phyloP scores from a whole-genome alignment of 2,113 vertebrate species.

The Fukomys damarensis region DNA sequence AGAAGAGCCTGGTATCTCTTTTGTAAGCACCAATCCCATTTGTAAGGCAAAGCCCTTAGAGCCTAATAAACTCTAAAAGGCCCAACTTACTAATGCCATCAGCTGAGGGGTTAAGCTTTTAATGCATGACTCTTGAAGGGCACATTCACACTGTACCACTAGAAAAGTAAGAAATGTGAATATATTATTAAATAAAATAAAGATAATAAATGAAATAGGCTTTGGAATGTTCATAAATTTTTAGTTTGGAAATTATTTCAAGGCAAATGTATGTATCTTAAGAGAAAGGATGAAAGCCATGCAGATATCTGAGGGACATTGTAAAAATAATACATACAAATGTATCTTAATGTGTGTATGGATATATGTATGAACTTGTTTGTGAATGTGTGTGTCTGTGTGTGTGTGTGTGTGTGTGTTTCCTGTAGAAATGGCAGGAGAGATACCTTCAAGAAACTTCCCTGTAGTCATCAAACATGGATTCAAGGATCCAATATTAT shows the following conservation, averaged over 20 bases:
- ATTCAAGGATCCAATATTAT: neutral
- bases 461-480: neutral
- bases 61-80: neutral
- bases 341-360: neutral
- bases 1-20: neutral
- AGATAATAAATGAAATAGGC: neutral
- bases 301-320: neutral
- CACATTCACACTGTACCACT: neutral
- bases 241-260: neutral
- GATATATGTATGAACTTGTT: fast-evolving
- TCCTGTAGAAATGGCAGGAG: neutral
- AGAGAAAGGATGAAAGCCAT: neutral
- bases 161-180: neutral
- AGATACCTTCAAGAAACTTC: neutral
- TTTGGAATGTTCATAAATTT: neutral
- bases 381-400: neutral
- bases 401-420: neutral
- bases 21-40: neutral
- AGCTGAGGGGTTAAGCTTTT: neutral
- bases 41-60: too few species aligned
- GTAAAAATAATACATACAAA: neutral
- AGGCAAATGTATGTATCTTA: neutral
- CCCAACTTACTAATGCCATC: neutral
- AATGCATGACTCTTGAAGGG: neutral
- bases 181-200: neutral